phyloP scores from a whole-genome alignment of 2,888 invertebrate species.

The Parnassius apollo region DNA sequence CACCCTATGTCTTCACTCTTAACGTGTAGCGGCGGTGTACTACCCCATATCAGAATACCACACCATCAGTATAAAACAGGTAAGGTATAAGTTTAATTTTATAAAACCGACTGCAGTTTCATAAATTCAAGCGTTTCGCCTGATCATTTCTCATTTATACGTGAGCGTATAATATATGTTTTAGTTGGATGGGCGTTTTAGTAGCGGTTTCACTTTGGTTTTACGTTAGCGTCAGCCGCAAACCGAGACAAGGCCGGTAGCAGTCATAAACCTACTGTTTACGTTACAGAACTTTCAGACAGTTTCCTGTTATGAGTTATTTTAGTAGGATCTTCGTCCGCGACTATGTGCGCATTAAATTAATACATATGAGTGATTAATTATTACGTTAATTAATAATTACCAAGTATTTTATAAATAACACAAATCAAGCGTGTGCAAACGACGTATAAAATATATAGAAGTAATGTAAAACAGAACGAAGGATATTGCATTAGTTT shows the following conservation, averaged over 20 bases:
- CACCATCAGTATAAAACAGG: no score
- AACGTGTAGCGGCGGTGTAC: no score
- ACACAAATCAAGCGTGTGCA: no score
- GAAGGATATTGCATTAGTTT: no score
- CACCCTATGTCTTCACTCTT: no score
- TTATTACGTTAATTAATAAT: no score
- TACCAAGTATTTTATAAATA: no score
- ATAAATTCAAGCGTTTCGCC: slow-evolving; percentile 5
- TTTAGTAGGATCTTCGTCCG: background rate
- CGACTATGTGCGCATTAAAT: no score
- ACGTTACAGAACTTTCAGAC: slow-evolving; percentile 4
- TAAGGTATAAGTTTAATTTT: background rate
- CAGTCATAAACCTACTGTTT: slow-evolving; percentile 7
- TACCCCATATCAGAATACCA: no score
- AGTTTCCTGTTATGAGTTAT: slow-evolving; percentile 12
- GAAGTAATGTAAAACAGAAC: no score
- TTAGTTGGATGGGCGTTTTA: background rate
- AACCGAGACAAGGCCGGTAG: slow-evolving; percentile 6
- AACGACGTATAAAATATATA: no score
- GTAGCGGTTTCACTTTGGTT: background rate
- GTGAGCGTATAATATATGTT: slow-evolving; percentile 5
- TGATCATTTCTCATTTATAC: slow-evolving; percentile 5
- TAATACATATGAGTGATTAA: no score
- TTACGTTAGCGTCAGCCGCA: slow-evolving; percentile 3
- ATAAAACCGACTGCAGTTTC: background rate